These are phyloP conservation scores for Discoglossus pictus DNA, from an alignment of 2,797 vertebrate species.

Conservation along the genomic window DNA sequence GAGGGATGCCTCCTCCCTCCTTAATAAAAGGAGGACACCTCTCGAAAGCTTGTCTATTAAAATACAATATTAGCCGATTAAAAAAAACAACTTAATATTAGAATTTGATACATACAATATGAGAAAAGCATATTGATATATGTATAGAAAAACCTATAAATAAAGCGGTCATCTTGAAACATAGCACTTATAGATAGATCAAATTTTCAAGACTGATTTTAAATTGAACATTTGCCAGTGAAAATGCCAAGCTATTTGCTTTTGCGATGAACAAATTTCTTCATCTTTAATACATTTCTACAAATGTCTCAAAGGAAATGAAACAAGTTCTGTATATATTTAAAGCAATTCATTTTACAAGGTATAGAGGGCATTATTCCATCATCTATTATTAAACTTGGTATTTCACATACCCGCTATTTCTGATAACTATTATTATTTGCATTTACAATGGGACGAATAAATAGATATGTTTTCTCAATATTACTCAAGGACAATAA, in stretches of 20 bases:
- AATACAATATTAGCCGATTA: too few species aligned
- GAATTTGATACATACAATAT: too few species aligned
- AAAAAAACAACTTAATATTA: too few species aligned
- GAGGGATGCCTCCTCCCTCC: too few species aligned
- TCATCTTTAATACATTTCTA: not conserved
- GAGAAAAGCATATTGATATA: too few species aligned
- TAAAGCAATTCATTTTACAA: not conserved
- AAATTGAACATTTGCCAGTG: too few species aligned
- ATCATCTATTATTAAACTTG: not conserved
- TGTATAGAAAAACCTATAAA: too few species aligned
- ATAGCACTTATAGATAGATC: too few species aligned
- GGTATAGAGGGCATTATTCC: not conserved
- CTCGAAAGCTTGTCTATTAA: too few species aligned
- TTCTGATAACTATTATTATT: slow-evolving; percentile 4
- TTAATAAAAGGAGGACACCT: too few species aligned
- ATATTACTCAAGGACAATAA: slow-evolving; percentile 11
- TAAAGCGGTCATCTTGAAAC: too few species aligned
- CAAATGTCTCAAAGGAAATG: not conserved
- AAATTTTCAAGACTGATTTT: too few species aligned
- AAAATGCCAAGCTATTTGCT: not conserved
- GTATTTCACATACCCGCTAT: not conserved
- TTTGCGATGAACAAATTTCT: not conserved
- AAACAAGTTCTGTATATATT: slow-evolving; percentile 3
- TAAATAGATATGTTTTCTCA: slow-evolving; percentile 10
- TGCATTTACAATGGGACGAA: slow-evolving; percentile 7